These are phyloP conservation scores for Carabus problematicus DNA, from an alignment of 2,888 invertebrate genomes.

Conservation along the genomic window DNA sequence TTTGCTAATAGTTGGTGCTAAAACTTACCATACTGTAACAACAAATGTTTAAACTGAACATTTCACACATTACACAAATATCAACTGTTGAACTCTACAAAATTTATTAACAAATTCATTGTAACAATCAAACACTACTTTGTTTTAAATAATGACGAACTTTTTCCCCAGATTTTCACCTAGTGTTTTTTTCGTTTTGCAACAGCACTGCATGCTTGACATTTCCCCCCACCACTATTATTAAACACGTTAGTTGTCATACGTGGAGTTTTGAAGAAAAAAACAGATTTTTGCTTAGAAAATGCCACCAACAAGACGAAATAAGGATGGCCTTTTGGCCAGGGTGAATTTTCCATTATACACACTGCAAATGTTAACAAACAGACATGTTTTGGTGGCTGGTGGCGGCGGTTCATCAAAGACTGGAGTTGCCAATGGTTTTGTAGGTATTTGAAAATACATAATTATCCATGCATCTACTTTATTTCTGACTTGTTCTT, in stretches of 20 bases:
- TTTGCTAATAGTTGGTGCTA: no score
- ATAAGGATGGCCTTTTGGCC: slow-evolving; percentile 77
- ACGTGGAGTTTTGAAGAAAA: slow-evolving; percentile 52
- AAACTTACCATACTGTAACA: no score
- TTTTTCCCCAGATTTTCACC: slow-evolving; percentile 31
- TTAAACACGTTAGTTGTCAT: slow-evolving; percentile 45
- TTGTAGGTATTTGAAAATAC: slow-evolving; percentile 71
- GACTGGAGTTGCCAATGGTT: slow-evolving; percentile 96
- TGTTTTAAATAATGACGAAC: slow-evolving; percentile 28
- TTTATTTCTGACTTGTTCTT: background rate
- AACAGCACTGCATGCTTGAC: slow-evolving; percentile 25
- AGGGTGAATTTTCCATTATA: slow-evolving; percentile 94
- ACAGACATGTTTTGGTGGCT: slow-evolving; percentile 92
- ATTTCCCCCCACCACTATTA: slow-evolving; percentile 32
- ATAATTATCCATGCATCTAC: background rate
- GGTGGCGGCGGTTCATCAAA: slow-evolving; percentile 98
- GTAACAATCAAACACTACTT: slow-evolving; percentile 22
- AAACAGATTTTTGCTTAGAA: slow-evolving; percentile 47
- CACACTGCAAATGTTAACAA: slow-evolving; percentile 87
- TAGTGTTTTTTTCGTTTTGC: slow-evolving; percentile 21
- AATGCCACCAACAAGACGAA: slow-evolving; percentile 68
- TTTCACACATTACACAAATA: background rate
- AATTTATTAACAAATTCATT: slow-evolving; percentile 32
- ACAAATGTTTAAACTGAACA: no score
- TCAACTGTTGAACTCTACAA: background rate